phyloP scores from a whole-genome alignment of 2,113 vertebrate genomes.

The Furnarius figulus region DNA sequence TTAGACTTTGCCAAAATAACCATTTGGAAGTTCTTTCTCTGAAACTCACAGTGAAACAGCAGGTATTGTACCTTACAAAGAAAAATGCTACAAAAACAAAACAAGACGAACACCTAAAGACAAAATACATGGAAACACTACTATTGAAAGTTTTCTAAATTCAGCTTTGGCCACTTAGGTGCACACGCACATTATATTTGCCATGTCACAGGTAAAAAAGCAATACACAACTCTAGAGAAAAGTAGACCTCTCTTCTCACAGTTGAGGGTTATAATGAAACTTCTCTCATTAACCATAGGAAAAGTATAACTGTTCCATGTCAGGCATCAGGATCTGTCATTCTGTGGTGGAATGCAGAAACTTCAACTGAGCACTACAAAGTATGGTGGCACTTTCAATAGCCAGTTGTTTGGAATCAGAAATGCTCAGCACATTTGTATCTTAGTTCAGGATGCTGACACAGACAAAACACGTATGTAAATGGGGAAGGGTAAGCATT shows the following conservation, averaged over 20 bases:
- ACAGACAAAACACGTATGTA: rapidly evolving
- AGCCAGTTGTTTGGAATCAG: neutral
- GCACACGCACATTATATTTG: neutral
- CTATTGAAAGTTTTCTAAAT: neutral
- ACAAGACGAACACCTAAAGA: too few relatives aligned
- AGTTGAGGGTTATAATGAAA: neutral
- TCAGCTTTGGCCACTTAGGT: neutral
- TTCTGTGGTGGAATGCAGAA: neutral
- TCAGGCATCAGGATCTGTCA: neutral
- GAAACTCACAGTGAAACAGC: neutral
- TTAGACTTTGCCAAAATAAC: neutral
- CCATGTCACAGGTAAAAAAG: neutral
- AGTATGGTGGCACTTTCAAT: neutral
- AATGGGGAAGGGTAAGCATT: neutral
- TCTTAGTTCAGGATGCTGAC: neutral
- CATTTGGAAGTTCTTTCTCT: neutral
- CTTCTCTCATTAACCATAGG: neutral
- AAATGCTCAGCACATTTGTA: neutral
- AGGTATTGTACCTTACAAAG: neutral
- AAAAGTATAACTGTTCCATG: neutral
- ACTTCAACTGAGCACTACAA: neutral
- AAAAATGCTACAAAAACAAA: neutral
- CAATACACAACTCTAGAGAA: neutral
- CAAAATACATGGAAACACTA: neutral
- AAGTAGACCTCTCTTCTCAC: neutral